phyloP scores from a whole-genome alignment of 2,888 invertebrate genomes.

The Drosophila ustulata region DNA sequence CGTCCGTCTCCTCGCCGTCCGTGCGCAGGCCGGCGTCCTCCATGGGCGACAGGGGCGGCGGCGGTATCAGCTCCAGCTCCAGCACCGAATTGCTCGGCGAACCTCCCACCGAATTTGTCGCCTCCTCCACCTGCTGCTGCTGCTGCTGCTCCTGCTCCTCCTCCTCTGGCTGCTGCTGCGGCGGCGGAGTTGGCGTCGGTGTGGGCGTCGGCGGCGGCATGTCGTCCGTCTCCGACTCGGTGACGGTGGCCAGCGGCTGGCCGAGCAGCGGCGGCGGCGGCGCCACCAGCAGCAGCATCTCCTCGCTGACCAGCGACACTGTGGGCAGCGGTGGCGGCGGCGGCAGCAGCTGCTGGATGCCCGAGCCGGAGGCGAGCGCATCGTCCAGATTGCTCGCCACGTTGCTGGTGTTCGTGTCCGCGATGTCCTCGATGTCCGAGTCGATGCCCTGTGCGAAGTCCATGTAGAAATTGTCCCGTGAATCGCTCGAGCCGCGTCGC shows the following conservation, averaged over 20 bases:
- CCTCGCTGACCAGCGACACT: slow-evolving; percentile 52
- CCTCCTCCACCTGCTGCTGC: slow-evolving; percentile 43
- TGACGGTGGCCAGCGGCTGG: slow-evolving; percentile 77
- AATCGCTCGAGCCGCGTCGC: slow-evolving; percentile 94
- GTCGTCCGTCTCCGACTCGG: slow-evolving; percentile 82
- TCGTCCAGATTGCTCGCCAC: slow-evolving; percentile 36
- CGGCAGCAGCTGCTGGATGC: slow-evolving; percentile 26
- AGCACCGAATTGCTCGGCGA: slow-evolving; percentile 76
- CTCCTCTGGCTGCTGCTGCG: slow-evolving; percentile 28
- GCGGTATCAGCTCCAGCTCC: slow-evolving; percentile 80
- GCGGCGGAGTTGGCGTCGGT: slow-evolving; percentile 54
- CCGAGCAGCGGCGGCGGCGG: slow-evolving; percentile 66
- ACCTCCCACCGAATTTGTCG: slow-evolving; percentile 57
- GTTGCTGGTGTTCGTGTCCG: slow-evolving; percentile 89
- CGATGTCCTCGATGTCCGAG: slow-evolving; percentile 95
- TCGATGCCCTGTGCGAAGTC: slow-evolving; percentile 96
- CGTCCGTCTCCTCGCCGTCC: slow-evolving; percentile 66
- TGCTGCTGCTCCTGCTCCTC: slow-evolving; percentile 30
- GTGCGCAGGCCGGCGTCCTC: slow-evolving; percentile 65
- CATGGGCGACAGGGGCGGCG: slow-evolving; percentile 71
- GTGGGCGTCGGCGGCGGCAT: slow-evolving; percentile 82
- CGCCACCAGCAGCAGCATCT: slow-evolving; percentile 63
- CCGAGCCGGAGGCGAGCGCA: slow-evolving; percentile 48
- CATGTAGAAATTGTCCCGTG: slow-evolving; percentile 95
- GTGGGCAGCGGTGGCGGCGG: slow-evolving; percentile 62